Evolutionary conservation across 2,113 vertebrate species (phyloP).

Genomic region (Fulica atra): DNA sequence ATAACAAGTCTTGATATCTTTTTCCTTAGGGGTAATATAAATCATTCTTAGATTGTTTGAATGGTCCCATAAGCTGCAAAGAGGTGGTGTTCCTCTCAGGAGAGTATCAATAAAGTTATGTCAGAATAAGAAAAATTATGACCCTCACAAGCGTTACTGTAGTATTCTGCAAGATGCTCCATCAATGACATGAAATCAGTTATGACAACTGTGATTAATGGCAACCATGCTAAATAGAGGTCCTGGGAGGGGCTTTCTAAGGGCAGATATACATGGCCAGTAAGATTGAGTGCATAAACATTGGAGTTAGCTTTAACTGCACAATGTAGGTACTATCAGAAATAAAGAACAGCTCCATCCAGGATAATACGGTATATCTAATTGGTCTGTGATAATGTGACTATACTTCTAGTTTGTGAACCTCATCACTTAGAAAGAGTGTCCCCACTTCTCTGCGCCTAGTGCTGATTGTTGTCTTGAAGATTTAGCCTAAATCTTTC

Average conservation of each 20-base stretch:
- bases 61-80: background rate
- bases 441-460: background rate
- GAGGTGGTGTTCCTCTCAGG: conserved; percentile 4
- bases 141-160: background rate
- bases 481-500: background rate
- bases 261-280: background rate
- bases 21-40: conserved; percentile 26
- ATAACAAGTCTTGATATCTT: background rate
- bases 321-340: background rate
- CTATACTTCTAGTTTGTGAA: background rate
- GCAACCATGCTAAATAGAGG: background rate
- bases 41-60: conserved; percentile 13
- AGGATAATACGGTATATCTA: no score
- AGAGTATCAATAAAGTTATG: conserved; percentile 4
- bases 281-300: background rate
- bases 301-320: background rate
- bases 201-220: background rate
- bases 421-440: background rate
- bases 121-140: conserved; percentile 23
- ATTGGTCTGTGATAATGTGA: background rate
- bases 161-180: background rate
- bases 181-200: background rate
- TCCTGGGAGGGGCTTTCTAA: background rate
- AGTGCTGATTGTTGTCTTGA: background rate
- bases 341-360: background rate